Percentiles rank a stretch among this genome's conserved stretches.
phyloP scores from a whole-genome alignment of 1,140 invertebrate species.

The Meteorus sp. region DNA sequence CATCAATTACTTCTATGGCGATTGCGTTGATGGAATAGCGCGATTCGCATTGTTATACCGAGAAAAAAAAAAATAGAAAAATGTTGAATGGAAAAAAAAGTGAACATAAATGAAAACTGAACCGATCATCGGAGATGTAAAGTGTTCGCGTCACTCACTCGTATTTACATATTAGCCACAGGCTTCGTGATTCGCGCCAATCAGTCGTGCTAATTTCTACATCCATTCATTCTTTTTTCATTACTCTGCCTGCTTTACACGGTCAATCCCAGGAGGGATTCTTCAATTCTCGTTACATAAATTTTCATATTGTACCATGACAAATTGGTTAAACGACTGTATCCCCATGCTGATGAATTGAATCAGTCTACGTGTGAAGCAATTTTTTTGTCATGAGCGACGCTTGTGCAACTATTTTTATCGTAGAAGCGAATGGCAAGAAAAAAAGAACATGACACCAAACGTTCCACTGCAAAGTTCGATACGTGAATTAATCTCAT shows the following conservation, averaged over 20 bases:
- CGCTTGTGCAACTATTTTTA: background rate
- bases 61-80: background rate
- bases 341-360: background rate
- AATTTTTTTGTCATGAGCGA: background rate
- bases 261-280: no score
- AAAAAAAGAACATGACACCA: background rate
- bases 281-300: background rate
- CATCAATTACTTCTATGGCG: background rate
- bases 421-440: background rate
- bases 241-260: constrained; percentile 1
- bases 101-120: no score
- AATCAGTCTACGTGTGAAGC: background rate
- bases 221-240: background rate
- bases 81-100: background rate
- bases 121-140: background rate
- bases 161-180: constrained; percentile 13
- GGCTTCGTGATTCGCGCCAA: background rate
- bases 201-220: background rate
- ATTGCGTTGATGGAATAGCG: background rate
- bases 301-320: background rate
- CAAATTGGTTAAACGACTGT: background rate
- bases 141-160: background rate
- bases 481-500: no score
- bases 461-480: no score
- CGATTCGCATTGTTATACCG: background rate